phyloP scores from a whole-genome alignment of 2,113 vertebrate species.

The Rynchops niger region DNA sequence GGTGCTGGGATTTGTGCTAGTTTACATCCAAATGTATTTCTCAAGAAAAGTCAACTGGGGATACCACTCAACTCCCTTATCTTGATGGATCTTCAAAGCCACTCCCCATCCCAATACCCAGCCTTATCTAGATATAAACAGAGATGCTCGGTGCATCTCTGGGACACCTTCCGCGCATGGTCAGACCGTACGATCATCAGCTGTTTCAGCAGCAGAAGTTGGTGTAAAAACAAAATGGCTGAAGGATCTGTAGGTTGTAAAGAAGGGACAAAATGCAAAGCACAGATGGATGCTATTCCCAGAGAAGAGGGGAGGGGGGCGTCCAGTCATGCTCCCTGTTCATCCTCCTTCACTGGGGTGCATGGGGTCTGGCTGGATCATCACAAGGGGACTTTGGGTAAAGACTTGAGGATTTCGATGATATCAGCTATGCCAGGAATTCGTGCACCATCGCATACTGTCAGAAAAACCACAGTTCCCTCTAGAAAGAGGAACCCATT shows the following conservation, averaged over 20 bases:
- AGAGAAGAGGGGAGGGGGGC: not conserved
- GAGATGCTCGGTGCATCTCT: not conserved
- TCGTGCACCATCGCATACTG: accelerated
- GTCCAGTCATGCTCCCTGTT: not conserved
- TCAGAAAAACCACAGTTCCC: not conserved
- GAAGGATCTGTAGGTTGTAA: not conserved
- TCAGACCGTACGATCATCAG: not conserved
- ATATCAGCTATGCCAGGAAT: not conserved
- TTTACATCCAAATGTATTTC: not conserved
- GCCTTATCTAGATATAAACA: conserved; percentile 12
- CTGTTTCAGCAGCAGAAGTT: not conserved
- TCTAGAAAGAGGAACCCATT: not conserved
- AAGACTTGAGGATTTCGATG: not conserved
- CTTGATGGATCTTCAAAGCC: conserved; percentile 10
- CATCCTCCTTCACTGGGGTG: not conserved
- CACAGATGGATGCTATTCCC: not conserved
- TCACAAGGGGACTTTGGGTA: not conserved
- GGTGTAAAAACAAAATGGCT: not conserved
- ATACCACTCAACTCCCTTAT: not conserved
- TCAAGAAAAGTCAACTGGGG: not conserved
- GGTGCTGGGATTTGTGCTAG: not conserved
- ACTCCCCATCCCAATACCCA: not conserved
- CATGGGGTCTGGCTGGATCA: not conserved
- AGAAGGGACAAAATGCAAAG: not conserved
- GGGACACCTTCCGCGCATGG: not conserved